A percentile compares a stretch with the other conserved stretches of the same genome.
phyloP scores from a whole-genome alignment of 2,797 vertebrate species.

The Novumbra hubbsi region DNA sequence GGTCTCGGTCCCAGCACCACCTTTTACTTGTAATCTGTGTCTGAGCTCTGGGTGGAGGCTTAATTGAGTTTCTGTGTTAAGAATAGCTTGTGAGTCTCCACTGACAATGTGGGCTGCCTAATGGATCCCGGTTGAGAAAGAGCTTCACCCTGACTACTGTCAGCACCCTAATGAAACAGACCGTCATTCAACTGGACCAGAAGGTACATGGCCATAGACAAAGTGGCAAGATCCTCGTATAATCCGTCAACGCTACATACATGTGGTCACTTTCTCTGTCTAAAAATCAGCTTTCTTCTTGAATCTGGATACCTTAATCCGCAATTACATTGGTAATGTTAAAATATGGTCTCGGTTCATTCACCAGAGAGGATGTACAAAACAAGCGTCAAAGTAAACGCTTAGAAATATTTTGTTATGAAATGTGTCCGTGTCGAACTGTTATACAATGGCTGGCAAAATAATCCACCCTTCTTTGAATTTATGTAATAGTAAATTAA shows the following conservation, averaged over 20 bases:
- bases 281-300: not conserved
- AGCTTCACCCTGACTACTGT: not conserved
- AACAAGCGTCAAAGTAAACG: not conserved
- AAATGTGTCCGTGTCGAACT: conserved; percentile 33
- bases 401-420: conserved; percentile 5
- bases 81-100: not conserved
- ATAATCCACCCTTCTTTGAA: too few species aligned
- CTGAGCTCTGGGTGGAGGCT: not conserved
- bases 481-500: too few species aligned
- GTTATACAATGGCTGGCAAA: not conserved
- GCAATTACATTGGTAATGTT: not conserved
- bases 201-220: not conserved
- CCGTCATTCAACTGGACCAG: not conserved
- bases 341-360: not conserved
- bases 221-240: too few species aligned
- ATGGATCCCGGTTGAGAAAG: not conserved
- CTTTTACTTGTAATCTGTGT: not conserved
- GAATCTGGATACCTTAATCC: not conserved
- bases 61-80: conserved; percentile 1
- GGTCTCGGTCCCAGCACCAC: not conserved
- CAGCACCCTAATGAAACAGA: not conserved
- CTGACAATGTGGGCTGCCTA: conserved; percentile 1
- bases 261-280: not conserved
- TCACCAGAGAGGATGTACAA: not conserved
- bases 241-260: not conserved